A percentile compares a stretch with the other conserved stretches of the same genome.
These are phyloP conservation scores for Thecophora atra DNA, from an alignment of 2,888 invertebrate genomes.

Conservation along the genomic window DNA sequence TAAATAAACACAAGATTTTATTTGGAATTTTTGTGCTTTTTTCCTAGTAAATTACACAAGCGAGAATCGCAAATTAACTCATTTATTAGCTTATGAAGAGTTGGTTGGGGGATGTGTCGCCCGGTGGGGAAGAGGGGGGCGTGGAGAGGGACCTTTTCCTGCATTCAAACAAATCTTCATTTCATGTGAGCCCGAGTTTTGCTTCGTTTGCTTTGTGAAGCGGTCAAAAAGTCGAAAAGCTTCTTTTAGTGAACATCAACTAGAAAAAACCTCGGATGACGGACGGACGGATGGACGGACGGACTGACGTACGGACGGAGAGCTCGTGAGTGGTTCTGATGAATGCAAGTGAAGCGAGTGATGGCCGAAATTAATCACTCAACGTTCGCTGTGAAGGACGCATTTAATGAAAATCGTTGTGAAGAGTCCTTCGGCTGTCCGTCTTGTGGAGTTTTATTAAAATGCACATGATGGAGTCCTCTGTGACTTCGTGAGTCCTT, in stretches of 20 bases:
- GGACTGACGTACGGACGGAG: neutral
- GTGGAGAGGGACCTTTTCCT: too few relatives aligned
- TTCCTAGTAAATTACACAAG: too few relatives aligned
- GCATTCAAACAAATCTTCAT: neutral
- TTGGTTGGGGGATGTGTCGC: too few relatives aligned
- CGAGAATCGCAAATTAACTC: too few relatives aligned
- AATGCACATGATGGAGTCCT: neutral
- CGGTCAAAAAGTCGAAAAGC: conserved; percentile 52
- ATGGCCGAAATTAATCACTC: conserved; percentile 17
- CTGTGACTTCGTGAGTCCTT: neutral
- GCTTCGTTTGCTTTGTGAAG: conserved; percentile 44
- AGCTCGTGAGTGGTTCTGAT: neutral
- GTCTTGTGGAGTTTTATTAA: neutral
- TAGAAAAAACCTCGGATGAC: too few relatives aligned
- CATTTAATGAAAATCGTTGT: conserved; percentile 38
- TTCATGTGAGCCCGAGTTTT: neutral
- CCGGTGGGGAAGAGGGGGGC: too few relatives aligned
- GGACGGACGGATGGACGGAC: too few relatives aligned
- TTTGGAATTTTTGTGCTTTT: too few relatives aligned
- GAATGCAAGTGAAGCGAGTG: neutral
- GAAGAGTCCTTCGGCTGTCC: neutral
- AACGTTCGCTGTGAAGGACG: conserved; percentile 9
- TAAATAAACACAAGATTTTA: too few relatives aligned
- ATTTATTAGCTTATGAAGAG: too few relatives aligned
- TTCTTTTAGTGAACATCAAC: neutral